Base-by-base conservation (phyloP, 2,888 invertebrate genomes). In the Leptogaster cylindrica region DNA sequence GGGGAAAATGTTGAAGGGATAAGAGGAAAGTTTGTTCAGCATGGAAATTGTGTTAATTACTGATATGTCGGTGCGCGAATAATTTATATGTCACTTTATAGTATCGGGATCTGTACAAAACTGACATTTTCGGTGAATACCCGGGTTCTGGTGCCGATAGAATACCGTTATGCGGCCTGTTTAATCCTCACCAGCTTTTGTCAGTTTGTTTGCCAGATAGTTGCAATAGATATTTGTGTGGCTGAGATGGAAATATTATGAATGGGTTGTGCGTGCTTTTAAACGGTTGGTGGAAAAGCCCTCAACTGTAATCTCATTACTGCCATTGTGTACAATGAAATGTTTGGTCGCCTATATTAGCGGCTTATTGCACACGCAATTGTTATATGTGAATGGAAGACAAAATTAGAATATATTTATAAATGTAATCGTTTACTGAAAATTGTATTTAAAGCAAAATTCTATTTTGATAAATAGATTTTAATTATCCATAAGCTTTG, bases 31-130 rank as follows among this genome's bases (percentile, higher is more conserved):
- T 8, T 20, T 28, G 44, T 12, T 18, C 44, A 27, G 44, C 28
- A 61, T 61, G 61, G 61, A 61, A 61, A 61, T 61, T 61, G 44
- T 61, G 61, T 61, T 61, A 61, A 61, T 61, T 61, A 61, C 61
- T 61, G 61, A 61, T 61, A 61, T 27, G 61, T 61, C 61, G 27
- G 44, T 44, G 18, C 41, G 44, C 61, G 61, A 44, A 61, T 61
- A 61, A 61, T 61, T 61, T 61, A 61, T 61, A 61, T 31, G 28
- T 61, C 61, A 61, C 44, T 61, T 44, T 61, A 14, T 41, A 61
- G 23, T 33, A 36, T 20, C 39, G 55, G 55, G 6, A 18, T 46
- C 10, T 18, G 44, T 10, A 8, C 31, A 6, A 31, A 31, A 31
- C 8, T 18, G 18, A n/a, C n/a, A 16, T n/a, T 5, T 20, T 18